Evolutionary conservation across 2,888 invertebrate genomes (phyloP).

Genomic region (Chymomyza amoena): DNA sequence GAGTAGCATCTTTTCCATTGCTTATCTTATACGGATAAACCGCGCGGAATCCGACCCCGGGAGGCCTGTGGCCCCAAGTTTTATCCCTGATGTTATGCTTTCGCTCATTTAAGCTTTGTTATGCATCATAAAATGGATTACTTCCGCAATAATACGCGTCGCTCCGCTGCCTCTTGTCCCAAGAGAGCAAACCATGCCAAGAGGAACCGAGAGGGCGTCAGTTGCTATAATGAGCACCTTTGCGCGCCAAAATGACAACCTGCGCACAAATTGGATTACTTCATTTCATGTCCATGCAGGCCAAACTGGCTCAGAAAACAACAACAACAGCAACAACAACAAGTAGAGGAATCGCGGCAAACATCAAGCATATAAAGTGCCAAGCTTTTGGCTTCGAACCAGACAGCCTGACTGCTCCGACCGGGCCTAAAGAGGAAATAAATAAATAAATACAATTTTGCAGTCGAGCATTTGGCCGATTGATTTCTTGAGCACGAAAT

Average conservation of each 20-base stretch:
- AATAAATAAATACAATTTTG: slow-evolving; percentile 67
- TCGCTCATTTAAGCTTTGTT: background rate
- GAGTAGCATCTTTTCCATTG: too few species aligned
- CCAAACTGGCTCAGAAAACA: slow-evolving; percentile 13
- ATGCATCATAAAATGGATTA: slow-evolving; percentile 23
- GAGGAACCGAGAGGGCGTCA: background rate
- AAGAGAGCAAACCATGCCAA: background rate
- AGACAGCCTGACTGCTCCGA: background rate
- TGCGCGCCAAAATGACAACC: slow-evolving; percentile 64
- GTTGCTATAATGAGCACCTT: slow-evolving; percentile 59
- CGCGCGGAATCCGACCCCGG: background rate
- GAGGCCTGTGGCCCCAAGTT: too few species aligned
- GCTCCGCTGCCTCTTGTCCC: background rate
- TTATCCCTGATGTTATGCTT: background rate
- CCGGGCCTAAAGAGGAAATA: slow-evolving; percentile 32
- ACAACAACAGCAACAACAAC: slow-evolving; percentile 9
- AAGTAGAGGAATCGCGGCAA: slow-evolving; percentile 30
- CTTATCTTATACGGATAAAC: background rate
- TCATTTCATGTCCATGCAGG: slow-evolving; percentile 52
- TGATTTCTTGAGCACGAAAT: slow-evolving; percentile 61
- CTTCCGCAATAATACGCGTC: slow-evolving; percentile 1
- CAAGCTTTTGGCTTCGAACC: background rate
- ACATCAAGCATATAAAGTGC: slow-evolving; percentile 41
- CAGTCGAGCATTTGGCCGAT: slow-evolving; percentile 58
- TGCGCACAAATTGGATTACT: slow-evolving; percentile 68